Base-by-base conservation (phyloP, 2,888 invertebrate genomes). In the Andricus quercusramuli region DNA sequence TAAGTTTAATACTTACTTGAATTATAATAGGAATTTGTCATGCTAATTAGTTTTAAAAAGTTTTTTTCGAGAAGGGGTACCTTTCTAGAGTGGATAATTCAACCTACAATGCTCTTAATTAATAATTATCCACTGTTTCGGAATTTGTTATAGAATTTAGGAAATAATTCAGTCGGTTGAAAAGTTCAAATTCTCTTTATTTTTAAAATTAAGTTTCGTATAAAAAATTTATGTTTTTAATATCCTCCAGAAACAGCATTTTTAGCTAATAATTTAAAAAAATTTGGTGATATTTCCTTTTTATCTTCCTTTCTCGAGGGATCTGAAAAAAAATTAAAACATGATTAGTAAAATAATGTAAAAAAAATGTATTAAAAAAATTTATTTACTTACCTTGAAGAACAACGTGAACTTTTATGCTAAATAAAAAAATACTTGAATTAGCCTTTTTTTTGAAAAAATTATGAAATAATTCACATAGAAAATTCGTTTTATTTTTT, bases 1-100 rank as follows among this genome's bases (percentile, higher is more conserved):
- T 56, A 4, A 20, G 15, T 13, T 74, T 6, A 56, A 74, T 74
- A 74, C 74, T 74, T 74, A 74, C 74, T 74, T 47, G 51, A 74
- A 56, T 59, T 56, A 22, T 67, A 41, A 67, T 67, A 13, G 13
- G 29, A 56, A 74, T 32, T 56, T 29, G 74, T 51, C 59, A 20
- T 68, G n/a, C 9, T 9, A n/a, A 56, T 56, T n/a, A 9, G n/a
- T 44, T 47, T 47, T 17, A 47, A 17, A 17, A 47, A 1, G 17
- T 17, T 47, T 47, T 47, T 37, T 37, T 41, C 41, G 41, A 13
- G 41, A 1, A 41, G 41, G 41, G 41, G 2, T 2, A 8, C 1
- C 37, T 32, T 32, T 3, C 32, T 32, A 32, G 6, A 32, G 32
- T 32, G 32, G 8, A 32, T 32, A 29, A 29, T 29, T 25, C 25